Conservation (phyloP, 2,113 vertebrate species). For the Ciconia boyciana region DNA sequence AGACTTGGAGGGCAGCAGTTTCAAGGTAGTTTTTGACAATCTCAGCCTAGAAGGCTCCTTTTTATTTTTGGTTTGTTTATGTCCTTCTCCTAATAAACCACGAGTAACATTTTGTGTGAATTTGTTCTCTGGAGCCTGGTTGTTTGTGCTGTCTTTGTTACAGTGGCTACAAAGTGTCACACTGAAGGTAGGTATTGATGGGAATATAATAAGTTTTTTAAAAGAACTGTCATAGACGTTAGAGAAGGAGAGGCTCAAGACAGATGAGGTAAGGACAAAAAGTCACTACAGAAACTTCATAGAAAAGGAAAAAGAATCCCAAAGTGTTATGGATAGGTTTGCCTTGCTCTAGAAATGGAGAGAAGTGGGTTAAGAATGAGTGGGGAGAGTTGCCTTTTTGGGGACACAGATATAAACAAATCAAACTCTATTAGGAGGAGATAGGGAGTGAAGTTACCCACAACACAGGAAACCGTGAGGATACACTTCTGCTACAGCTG, state of each 20-base stretch:
- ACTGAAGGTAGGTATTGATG: not conserved
- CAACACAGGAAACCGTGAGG: not conserved
- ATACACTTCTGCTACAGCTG: not conserved
- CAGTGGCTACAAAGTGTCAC: not conserved
- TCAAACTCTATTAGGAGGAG: not conserved
- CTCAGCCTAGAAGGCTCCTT: not conserved
- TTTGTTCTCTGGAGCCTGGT: not conserved
- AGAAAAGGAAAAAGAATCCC: not conserved
- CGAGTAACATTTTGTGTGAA: not conserved
- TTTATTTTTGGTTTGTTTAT: not conserved
- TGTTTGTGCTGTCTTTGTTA: not conserved
- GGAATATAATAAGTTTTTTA: conserved; percentile 21
- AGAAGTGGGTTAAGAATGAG: not conserved
- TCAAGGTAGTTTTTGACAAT: not conserved
- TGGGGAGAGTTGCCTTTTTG: not conserved
- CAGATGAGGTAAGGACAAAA: conserved; percentile 1
- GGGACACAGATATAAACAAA: not conserved
- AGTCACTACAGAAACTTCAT: not conserved
- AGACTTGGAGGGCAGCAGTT: not conserved
- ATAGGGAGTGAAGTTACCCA: not conserved
- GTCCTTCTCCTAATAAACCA: not conserved
- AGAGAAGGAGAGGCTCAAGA: not conserved
- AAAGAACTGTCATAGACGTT: conserved; percentile 16
- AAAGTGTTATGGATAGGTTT: not conserved
- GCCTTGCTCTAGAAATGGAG: not conserved